Evolutionary conservation across 2,888 invertebrate species (phyloP), one percentile per base, ranked within the genome.

Genomic region (Acleris cristana): DNA sequence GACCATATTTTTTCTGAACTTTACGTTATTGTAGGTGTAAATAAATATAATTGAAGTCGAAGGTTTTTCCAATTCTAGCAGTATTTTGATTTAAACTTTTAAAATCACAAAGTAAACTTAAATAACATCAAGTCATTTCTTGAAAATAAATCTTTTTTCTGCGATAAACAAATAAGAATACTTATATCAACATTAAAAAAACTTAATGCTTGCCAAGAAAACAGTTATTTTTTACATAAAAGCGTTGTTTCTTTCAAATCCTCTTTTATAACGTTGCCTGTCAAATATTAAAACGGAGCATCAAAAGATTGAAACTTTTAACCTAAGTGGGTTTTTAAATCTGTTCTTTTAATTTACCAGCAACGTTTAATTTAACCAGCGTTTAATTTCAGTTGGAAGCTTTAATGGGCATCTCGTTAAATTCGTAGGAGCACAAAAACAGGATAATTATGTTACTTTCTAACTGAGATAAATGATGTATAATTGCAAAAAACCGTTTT

Each of bases 401-500:
- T 30, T 59, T 54, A 65, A 65, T 54, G 48, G 48, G 18, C 18
- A 53, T 23, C 48, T 65, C 65, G 54, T 65, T 65, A 65, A 54
- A 45, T 40, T 30, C 58, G 19, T 45, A 30, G 58, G 49, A 48
- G 18, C 26, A 59, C 34, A 59, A 48, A 59, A 54, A 40, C 23
- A 21, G 10, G 8, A 65, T 54, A 65, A 65, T 65, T 54, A 59
- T 64, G 19, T 45, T 48, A 14, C 45, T n/a, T 40, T 34, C n/a
- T 40, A 59, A 59, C 54, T 34, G 21, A 59, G 18, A 49, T 65
- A 59, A 65, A 49, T 53, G 23, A 23, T 21, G n/a, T 23, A 49
- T 54, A 49, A 34, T 2, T 44, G 30, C 44, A 52, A 34, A 52
- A 54, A 48, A 53, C 3, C 16, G 55, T 40, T 65, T 65, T 59